A percentile compares a stretch with the other conserved stretches of the same genome.
phyloP scores from a whole-genome alignment of 2,888 invertebrate species.

The Eulithis testata region DNA sequence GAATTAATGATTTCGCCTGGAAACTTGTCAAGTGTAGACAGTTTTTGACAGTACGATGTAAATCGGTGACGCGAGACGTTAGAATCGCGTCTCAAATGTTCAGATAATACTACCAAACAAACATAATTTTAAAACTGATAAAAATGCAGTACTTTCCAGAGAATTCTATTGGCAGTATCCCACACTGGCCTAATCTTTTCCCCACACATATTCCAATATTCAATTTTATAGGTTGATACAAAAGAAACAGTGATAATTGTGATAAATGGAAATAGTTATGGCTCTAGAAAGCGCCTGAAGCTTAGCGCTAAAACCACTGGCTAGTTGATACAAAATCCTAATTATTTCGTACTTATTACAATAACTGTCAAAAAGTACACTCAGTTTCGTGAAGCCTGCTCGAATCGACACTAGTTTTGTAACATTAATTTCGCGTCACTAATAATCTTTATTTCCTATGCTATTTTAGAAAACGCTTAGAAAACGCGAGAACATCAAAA shows the following conservation, averaged over 20 bases:
- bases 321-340: conserved; percentile 40
- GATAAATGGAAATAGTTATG: neutral
- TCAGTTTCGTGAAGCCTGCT: conserved; percentile 26
- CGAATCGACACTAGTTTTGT: conserved; percentile 22
- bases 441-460: too few relatives aligned
- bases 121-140: conserved; percentile 45
- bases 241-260: neutral
- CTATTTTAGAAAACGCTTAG: too few relatives aligned
- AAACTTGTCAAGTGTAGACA: neutral
- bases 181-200: conserved; percentile 20
- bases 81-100: conserved; percentile 26
- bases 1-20: conserved; percentile 8
- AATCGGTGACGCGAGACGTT: neutral
- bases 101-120: conserved; percentile 44
- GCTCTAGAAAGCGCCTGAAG: conserved; percentile 23
- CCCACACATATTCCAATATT: neutral
- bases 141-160: conserved; percentile 45
- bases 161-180: conserved; percentile 38
- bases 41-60: conserved; percentile 2
- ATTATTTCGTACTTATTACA: conserved; percentile 35
- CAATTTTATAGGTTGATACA: too few relatives aligned
- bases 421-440: too few relatives aligned
- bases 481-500: too few relatives aligned
- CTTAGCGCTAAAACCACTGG: conserved; percentile 20
- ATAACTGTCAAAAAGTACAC: conserved; percentile 39